phyloP scores from a whole-genome alignment of 2,113 vertebrate species.

The Peromyscus leucopus region DNA sequence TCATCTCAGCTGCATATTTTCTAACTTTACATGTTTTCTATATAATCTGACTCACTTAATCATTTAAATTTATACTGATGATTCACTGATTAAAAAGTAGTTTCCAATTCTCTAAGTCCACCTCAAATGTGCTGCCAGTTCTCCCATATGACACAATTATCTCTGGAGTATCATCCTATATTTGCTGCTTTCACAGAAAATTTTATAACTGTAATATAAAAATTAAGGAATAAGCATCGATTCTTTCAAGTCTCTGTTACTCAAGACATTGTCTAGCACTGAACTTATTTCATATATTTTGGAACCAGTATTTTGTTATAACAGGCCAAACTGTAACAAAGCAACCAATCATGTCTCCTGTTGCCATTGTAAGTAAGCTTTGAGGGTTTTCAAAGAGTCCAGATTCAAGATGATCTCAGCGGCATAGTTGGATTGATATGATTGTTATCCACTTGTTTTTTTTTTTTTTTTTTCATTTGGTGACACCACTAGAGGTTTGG shows the following conservation, averaged over 20 bases:
- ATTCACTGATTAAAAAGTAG: background rate
- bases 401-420: background rate
- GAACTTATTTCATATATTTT: background rate
- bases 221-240: background rate
- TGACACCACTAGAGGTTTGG: background rate
- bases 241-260: background rate
- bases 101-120: background rate
- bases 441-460: background rate
- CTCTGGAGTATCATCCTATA: background rate
- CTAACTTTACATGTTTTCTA: background rate
- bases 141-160: background rate
- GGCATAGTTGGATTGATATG: background rate
- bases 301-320: slow-evolving; percentile 7
- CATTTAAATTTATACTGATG: background rate
- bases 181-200: background rate
- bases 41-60: background rate
- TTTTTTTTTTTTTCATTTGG: background rate
- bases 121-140: background rate
- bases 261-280: background rate
- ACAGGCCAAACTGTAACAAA: background rate
- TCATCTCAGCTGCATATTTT: background rate
- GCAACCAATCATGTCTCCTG: background rate
- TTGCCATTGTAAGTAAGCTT: background rate
- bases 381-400: background rate
- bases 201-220: background rate